Base-by-base conservation (phyloP, 2,113 vertebrate species). In the Vireo altiloquus region DNA sequence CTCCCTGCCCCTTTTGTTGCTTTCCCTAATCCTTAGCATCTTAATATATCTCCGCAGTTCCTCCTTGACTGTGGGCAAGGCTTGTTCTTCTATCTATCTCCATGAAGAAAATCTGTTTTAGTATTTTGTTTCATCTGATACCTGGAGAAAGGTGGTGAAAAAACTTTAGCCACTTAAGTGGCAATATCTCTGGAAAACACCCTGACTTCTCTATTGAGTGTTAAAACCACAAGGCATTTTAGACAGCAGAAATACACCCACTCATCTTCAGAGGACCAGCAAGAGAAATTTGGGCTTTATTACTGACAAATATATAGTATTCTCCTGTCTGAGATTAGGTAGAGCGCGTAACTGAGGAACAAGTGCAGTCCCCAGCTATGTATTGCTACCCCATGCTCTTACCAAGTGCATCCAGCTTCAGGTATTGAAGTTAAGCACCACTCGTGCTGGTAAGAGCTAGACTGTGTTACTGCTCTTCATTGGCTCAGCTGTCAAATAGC, bases 261-360 rank as follows among this genome's bases (percentile, higher is more conserved):
- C 3, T 2, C 28, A 19, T 31, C 37, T 57, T 72, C 50, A 80
- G 50, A 80, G 4, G 30, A 33, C 21, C 59, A 35, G 21, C 1
- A 2, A 78, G 47, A 77, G 33, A 69, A 76, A 81, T 61, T 42
- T 3, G 7, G n/a, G 25, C 14, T 65, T 80, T 0, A 1, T 49
- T 70, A 31, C 17, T 61, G 13, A 61, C 17, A 77, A 65, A 70
- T 22, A 40, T 1, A 4, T 18, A 10, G 9, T 42, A 37, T 42
- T 37, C 14, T 68, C 19, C 70, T 39, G 6, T 30, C 24, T 69
- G 37, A 61, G 18, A 53, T 33, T 22, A 42, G 50, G 46, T 13
- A 39, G 2, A 49, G 4, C 0, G 0, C 23, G 3, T 47, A 52
- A 30, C 23, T 39, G 37, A 80, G 59, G 50, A 56, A 35, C 1